Conservation (phyloP, 1,140 invertebrate species). For the Pachyrhynchus sulphureomaculatus region DNA sequence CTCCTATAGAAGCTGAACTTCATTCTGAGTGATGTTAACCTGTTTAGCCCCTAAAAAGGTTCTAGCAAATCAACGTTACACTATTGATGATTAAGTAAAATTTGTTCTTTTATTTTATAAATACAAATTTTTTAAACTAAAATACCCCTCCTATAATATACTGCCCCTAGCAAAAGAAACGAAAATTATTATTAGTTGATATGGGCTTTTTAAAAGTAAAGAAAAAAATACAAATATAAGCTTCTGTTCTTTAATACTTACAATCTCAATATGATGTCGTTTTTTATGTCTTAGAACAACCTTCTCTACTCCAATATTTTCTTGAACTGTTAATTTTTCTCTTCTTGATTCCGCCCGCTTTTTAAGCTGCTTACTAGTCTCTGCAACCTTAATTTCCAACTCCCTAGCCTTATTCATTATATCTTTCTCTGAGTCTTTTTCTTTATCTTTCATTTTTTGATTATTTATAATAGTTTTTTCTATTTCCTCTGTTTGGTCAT, state of each 20-base stretch:
- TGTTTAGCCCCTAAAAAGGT: too few species aligned
- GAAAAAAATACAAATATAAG: too few species aligned
- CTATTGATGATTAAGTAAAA: too few species aligned
- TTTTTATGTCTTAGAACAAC: constrained; percentile 10
- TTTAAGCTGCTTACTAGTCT: background rate
- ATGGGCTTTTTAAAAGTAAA: too few species aligned
- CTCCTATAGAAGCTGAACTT: too few species aligned
- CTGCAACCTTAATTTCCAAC: constrained; percentile 4
- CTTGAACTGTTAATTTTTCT: background rate
- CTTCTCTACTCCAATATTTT: background rate
- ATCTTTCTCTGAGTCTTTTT: background rate
- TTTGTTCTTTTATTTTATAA: too few species aligned
- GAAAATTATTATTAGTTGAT: too few species aligned
- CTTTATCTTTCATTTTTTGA: background rate
- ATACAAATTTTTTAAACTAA: too few species aligned
- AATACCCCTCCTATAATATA: too few species aligned
- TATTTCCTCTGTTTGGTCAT: background rate
- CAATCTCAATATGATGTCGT: background rate
- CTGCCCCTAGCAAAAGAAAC: too few species aligned
- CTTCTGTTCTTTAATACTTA: background rate
- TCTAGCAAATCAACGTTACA: too few species aligned
- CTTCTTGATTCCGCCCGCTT: background rate
- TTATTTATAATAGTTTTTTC: constrained; percentile 5
- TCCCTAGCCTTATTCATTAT: background rate
- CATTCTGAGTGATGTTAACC: too few species aligned